These are phyloP conservation scores for Promerops cafer DNA, from an alignment of 2,113 vertebrate species.

Conservation along the genomic window DNA sequence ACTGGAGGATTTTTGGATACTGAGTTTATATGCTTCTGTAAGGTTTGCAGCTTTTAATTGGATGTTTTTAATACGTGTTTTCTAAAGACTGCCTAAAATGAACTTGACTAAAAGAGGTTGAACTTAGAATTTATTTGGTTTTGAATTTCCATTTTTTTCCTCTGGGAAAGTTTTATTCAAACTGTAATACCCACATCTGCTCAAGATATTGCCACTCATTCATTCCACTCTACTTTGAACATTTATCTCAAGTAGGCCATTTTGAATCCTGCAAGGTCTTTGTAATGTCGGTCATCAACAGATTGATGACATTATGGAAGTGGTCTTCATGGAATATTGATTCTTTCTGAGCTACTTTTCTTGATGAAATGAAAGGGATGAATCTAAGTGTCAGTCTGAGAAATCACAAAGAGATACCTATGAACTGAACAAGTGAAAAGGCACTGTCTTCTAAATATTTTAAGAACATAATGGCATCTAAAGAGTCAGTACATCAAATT, in stretches of 20 bases:
- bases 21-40: background rate
- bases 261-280: background rate
- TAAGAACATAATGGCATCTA: background rate
- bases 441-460: background rate
- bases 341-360: background rate
- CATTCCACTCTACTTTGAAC: background rate
- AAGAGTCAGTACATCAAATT: background rate
- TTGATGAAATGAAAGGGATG: rapidly evolving
- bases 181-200: background rate
- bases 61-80: background rate
- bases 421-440: background rate
- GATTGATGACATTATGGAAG: background rate
- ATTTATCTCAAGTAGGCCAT: background rate
- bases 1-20: background rate
- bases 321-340: background rate
- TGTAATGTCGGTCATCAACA: background rate
- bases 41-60: background rate
- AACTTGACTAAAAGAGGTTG: background rate
- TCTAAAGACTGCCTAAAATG: background rate
- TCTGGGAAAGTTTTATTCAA: background rate
- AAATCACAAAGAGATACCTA: background rate
- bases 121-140: background rate
- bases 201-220: background rate
- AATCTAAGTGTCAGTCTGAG: background rate
- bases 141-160: background rate